Base-by-base conservation (phyloP, 2,888 invertebrate genomes). In the Villa cingulata region DNA sequence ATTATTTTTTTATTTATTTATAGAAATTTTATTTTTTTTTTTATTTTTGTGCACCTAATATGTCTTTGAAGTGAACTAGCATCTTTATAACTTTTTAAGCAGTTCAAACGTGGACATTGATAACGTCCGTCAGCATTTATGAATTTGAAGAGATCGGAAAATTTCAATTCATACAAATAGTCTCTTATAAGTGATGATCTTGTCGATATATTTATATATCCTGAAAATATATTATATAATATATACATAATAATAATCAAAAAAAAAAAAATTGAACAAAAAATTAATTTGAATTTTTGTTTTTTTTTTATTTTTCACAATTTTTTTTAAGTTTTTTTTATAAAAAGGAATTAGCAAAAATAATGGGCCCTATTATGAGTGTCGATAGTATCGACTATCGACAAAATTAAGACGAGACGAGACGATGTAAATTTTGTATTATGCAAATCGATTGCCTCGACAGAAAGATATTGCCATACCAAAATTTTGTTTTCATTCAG, bases 41-140 rank as follows among this genome's bases (percentile, higher is more conserved):
- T 9, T 27, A 6, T 27, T 29, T 29, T 29, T 10, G 12, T 29
- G 61, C 57, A 70, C 69, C 69, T 68, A 64, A 70, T 70, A 63
- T 70, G 69, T 61, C 69, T 64, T 63, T 70, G 69, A 58, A 70
- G 61, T 53, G 69, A 70, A 61, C 69, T 70, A 58, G 69, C 69
- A 59, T 70, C 69, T 60, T 70, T 70, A 57, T 70, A 70, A 58
- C 66, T 70, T 62, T 70, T 70, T 54, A 63, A 61, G 59, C 69
- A 70, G 63, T 68, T 67, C 48, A 59, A 61, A 56, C 69, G 62
- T 52, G 69, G 69, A 61, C 69, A 70, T 58, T 67, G 68, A 59
- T 69, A 70, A 50, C 69, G 62, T 57, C 69, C 69, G 55, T 70
- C 68, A 40, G 65, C 63, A 62, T 70, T 70, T 49, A 70, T 66